Evolutionary conservation across 2,113 vertebrate genomes (phyloP).

Genomic region (Lasiurus borealis): DNA sequence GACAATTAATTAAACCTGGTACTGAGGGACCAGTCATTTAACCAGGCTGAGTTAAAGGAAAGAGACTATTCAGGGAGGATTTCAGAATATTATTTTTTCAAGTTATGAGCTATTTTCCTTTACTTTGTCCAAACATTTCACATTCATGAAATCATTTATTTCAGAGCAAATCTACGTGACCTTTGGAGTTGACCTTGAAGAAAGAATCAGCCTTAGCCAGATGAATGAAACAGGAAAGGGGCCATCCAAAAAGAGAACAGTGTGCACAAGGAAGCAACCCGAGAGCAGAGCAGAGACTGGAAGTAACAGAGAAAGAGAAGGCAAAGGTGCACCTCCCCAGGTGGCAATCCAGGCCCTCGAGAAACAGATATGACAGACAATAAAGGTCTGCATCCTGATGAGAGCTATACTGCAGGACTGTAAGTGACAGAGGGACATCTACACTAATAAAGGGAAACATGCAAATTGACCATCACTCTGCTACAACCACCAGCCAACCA

Average conservation of each 20-base stretch:
- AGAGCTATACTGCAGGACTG: not conserved
- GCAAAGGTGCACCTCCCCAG: accelerated
- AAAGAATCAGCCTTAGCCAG: not conserved
- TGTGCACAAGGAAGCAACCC: not conserved
- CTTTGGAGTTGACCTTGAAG: not conserved
- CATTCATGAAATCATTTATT: constrained; percentile 17
- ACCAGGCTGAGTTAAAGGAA: not conserved
- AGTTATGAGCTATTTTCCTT: not conserved
- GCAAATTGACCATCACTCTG: no score
- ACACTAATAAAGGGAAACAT: no score
- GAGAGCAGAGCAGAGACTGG: not conserved
- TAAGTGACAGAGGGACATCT: not conserved
- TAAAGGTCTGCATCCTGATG: not conserved
- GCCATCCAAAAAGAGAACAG: not conserved
- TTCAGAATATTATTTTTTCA: not conserved
- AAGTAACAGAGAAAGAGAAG: not conserved
- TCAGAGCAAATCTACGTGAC: not conserved
- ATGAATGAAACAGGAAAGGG: not conserved
- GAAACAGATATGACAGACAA: not conserved
- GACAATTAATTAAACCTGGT: not conserved
- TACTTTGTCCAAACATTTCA: not conserved
- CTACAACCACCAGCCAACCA: no score
- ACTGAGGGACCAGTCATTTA: not conserved
- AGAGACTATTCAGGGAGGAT: not conserved
- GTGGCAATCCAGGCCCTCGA: not conserved